These are phyloP conservation scores for Yponomeuta malinellus DNA, from an alignment of 2,888 invertebrate genomes.

Conservation along the genomic window DNA sequence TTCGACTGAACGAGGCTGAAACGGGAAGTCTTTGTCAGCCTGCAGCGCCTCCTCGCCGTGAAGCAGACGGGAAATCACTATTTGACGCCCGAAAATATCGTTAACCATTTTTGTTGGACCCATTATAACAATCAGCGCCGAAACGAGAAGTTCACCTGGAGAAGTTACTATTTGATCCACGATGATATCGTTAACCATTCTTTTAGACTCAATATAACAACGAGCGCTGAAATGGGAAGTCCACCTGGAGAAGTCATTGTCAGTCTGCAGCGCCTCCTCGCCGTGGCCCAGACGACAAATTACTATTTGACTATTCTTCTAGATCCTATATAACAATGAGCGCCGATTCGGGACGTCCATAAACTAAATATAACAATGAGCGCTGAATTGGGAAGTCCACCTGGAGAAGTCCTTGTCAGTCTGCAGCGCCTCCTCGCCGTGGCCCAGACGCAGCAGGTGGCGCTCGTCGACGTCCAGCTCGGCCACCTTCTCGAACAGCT, in stretches of 20 bases:
- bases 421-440: constrained; percentile 98
- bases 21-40: constrained; percentile 98
- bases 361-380: too few species aligned
- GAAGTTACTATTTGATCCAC: too few species aligned
- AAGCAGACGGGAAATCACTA: constrained; percentile 83
- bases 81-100: constrained; percentile 66
- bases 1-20: background rate
- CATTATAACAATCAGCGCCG: too few species aligned
- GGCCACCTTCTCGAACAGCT: constrained; percentile 96
- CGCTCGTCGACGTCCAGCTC: constrained; percentile 98
- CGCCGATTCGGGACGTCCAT: too few species aligned
- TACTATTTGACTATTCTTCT: too few species aligned
- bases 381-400: constrained; percentile 30
- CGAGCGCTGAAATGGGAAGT: too few species aligned
- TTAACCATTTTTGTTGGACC: too few species aligned
- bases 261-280: constrained; percentile 98
- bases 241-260: constrained; percentile 96
- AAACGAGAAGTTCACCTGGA: too few species aligned
- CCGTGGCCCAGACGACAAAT: constrained; percentile 92
- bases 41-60: constrained; percentile 99
- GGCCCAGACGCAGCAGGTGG: constrained; percentile 97
- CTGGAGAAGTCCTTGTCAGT: constrained; percentile 99
- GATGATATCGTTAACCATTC: too few species aligned
- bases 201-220: too few species aligned
- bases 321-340: too few species aligned